These are phyloP conservation scores for Gallinago media DNA, from an alignment of 2,113 vertebrate species.

Conservation along the genomic window DNA sequence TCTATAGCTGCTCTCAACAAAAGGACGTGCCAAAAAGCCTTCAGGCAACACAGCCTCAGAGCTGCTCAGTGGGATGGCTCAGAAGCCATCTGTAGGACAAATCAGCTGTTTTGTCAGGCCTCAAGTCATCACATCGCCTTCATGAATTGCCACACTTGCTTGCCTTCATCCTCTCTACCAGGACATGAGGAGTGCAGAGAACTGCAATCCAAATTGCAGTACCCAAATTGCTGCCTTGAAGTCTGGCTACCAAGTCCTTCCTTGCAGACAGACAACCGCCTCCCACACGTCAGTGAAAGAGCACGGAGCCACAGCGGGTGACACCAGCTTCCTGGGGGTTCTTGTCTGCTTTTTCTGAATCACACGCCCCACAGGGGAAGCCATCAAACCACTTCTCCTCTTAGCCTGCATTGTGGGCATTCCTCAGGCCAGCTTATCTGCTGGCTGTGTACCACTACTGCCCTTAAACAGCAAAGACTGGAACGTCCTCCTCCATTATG, in stretches of 20 bases:
- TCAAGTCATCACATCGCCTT: not conserved
- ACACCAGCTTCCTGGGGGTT: not conserved
- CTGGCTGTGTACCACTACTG: not conserved
- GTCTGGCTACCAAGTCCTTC: not conserved
- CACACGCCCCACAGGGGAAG: not conserved
- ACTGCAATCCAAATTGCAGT: not conserved
- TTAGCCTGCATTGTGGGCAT: not conserved
- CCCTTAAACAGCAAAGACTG: not conserved
- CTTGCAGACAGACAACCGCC: not conserved
- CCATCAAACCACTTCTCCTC: not conserved
- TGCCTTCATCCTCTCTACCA: not conserved
- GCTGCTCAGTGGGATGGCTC: not conserved
- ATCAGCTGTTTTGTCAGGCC: not conserved
- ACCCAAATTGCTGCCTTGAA: not conserved
- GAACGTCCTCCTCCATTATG: not conserved
- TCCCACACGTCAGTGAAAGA: not conserved
- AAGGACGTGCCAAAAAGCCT: not conserved
- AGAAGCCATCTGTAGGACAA: not conserved
- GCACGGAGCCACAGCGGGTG: rapidly evolving
- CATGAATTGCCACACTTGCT: not conserved
- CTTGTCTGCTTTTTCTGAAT: not conserved
- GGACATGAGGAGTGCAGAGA: not conserved
- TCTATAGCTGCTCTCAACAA: not conserved
- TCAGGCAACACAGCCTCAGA: not conserved
- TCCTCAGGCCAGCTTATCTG: not conserved